Evolutionary conservation across 2,888 invertebrate species (phyloP).

Genomic region (Crossocerus cetratus): DNA sequence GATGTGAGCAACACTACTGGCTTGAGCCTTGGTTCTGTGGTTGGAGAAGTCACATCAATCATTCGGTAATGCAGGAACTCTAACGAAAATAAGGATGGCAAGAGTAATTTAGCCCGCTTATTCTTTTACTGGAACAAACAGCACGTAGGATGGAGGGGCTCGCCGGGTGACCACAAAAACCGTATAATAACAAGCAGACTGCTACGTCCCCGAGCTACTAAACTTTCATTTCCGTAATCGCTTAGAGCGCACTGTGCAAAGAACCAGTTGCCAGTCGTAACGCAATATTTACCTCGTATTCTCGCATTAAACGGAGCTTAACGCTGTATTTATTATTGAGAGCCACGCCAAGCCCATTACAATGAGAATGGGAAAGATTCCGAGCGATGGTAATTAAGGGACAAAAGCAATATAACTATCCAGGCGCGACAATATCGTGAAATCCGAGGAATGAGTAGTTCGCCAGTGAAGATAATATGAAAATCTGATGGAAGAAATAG

Average conservation of each 20-base stretch:
- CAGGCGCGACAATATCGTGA: no score
- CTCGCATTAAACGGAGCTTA: not conserved
- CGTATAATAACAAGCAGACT: not conserved
- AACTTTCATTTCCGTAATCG: no score
- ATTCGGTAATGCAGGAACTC: not conserved
- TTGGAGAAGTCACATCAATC: not conserved
- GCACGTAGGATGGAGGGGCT: not conserved
- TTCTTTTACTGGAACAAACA: not conserved
- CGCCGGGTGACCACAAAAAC: not conserved
- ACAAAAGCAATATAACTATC: no score
- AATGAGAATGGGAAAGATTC: no score
- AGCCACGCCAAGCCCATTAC: no score
- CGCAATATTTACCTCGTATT: constrained; percentile 1
- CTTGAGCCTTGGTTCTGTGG: not conserved
- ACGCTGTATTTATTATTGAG: no score
- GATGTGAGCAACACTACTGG: no score
- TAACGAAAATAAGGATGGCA: not conserved
- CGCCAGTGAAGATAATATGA: constrained; percentile 1
- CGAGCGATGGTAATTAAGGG: no score
- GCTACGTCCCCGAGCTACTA: not conserved
- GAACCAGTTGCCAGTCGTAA: not conserved
- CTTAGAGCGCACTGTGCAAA: not conserved
- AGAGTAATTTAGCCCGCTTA: not conserved
- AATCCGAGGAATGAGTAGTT: no score
- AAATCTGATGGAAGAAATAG: constrained; percentile 20